phyloP scores from a whole-genome alignment of 2,797 vertebrate species.

The Pipistrellus pygmaeus region DNA sequence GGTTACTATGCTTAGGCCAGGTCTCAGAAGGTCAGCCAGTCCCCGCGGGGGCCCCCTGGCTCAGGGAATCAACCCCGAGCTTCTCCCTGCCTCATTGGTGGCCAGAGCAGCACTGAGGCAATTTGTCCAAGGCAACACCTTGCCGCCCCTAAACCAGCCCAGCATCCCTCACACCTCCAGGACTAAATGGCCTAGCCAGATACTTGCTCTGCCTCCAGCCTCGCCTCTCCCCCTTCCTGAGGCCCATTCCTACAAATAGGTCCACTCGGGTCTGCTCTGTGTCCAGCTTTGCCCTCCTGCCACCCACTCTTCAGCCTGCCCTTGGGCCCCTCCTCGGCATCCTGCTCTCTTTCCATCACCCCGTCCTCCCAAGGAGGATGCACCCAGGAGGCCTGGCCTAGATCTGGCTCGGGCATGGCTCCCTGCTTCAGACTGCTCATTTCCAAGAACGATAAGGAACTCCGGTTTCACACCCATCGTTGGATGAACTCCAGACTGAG shows the following conservation, averaged over 20 bases:
- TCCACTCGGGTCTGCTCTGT: not conserved
- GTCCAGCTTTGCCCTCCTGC: not conserved
- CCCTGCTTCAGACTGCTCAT: conserved; percentile 4
- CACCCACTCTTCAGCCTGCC: not conserved
- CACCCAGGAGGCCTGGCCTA: not conserved
- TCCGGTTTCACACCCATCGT: not conserved
- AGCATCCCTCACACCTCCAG: not conserved
- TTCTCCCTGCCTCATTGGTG: not conserved
- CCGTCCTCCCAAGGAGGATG: not conserved
- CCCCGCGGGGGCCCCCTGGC: not conserved
- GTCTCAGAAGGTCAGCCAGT: not conserved
- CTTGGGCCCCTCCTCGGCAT: not conserved
- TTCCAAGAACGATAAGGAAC: not conserved
- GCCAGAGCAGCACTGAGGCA: not conserved
- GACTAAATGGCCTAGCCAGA: not conserved
- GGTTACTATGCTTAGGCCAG: not conserved
- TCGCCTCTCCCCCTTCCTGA: not conserved
- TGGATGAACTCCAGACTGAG: conserved; percentile 11
- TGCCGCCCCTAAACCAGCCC: not conserved
- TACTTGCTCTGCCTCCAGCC: not conserved
- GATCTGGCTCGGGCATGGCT: not conserved
- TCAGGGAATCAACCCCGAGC: not conserved
- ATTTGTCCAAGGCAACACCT: not conserved
- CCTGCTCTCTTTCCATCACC: not conserved
- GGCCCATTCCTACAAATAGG: not conserved